Conservation (phyloP, 2,888 invertebrate genomes). For the Onthophagus sagittarius region DNA sequence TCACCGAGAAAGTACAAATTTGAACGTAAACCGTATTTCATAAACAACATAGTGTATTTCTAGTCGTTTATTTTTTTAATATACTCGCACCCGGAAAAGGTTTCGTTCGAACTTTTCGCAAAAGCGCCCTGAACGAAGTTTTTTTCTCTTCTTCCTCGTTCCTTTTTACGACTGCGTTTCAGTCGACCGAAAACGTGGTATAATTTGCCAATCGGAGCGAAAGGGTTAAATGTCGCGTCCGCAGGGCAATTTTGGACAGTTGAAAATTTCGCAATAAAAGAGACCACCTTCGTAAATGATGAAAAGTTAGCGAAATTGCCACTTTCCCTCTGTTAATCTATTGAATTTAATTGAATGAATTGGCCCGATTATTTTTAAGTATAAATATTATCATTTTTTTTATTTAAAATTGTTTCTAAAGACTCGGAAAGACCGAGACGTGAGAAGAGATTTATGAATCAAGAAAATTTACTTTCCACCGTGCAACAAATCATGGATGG, state of each 20-base stretch:
- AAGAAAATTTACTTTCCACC: neutral
- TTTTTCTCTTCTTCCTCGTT: too few species aligned
- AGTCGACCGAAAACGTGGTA: neutral
- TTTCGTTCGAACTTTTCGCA: too few species aligned
- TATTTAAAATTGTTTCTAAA: neutral
- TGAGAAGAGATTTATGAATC: neutral
- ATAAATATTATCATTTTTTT: neutral
- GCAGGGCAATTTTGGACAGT: slow-evolving; percentile 1
- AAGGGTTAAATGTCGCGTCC: slow-evolving; percentile 6
- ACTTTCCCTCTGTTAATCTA: neutral
- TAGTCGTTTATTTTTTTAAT: neutral
- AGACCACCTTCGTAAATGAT: neutral
- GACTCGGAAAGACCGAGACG: neutral
- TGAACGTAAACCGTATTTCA: neutral
- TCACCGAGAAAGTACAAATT: neutral
- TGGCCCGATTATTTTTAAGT: neutral
- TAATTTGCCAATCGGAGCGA: slow-evolving; percentile 3
- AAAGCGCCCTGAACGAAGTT: too few species aligned
- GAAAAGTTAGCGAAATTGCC: neutral
- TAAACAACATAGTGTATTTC: neutral
- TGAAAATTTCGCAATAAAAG: slow-evolving; percentile 7
- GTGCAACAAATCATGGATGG: neutral
- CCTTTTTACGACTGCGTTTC: too few species aligned
- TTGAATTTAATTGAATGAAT: neutral
- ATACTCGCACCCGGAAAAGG: neutral